Conservation (phyloP, 2,888 invertebrate species). For the Limnephilus marmoratus region DNA sequence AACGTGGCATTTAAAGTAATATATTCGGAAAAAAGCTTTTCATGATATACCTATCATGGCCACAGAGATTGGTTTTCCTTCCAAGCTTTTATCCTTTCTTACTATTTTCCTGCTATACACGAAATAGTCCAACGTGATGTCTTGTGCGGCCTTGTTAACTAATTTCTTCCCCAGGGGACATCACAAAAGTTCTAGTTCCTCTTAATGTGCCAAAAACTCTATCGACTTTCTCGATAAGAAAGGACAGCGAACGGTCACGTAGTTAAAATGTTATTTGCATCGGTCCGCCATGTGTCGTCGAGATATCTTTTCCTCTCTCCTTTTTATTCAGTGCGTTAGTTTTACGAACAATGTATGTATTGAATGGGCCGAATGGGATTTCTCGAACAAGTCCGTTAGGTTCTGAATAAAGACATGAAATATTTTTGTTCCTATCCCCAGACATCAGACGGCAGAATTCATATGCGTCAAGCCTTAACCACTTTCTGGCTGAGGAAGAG, state of each 20-base stretch:
- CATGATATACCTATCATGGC: background rate
- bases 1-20: background rate
- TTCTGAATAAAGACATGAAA: conserved; percentile 26
- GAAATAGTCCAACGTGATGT: background rate
- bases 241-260: background rate
- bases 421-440: conserved; percentile 16
- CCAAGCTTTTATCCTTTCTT: background rate
- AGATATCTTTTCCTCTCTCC: background rate
- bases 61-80: background rate
- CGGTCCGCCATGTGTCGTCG: background rate
- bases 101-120: background rate
- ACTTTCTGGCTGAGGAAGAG: conserved; percentile 30
- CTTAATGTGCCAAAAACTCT: conserved; percentile 29
- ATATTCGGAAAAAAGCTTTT: background rate
- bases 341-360: background rate
- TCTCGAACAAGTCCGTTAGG: background rate
- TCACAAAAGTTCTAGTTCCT: conserved; percentile 26
- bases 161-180: conserved; percentile 38
- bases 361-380: background rate
- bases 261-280: conserved; percentile 9
- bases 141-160: conserved; percentile 33
- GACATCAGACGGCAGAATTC: conserved; percentile 27
- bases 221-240: conserved; percentile 2
- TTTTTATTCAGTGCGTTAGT: conserved; percentile 7
- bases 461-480: conserved; percentile 32